Base-by-base conservation (phyloP, 2,888 invertebrate species). In the Cephus pygmeus region DNA sequence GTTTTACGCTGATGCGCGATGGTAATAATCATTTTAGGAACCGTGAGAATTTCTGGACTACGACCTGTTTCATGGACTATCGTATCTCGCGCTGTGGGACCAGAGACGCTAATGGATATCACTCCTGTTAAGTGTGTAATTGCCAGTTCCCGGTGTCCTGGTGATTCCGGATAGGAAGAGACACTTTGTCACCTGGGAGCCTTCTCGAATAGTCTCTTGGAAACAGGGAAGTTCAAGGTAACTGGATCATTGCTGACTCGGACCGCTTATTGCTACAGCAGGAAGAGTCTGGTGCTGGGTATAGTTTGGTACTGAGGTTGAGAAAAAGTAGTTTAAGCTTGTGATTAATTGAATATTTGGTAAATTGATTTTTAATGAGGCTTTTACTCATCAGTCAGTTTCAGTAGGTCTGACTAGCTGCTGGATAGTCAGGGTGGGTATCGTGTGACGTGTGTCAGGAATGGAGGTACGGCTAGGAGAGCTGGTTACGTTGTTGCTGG, bases 401-500 rank as follows among this genome's bases (percentile, higher is more conserved):
- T 80, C 76, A 81, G 78, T 79, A 23, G 9, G 56, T 83, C 80
- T 78, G 75, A 69, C 75, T 71, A 76, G 79, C 23, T 56, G 56
- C 23, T 23, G 56, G 23, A 9, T 73, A 75, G 68, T 76, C 79
- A 71, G 75, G 80, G 79, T 83, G 81, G 81, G 83, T 84, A 83
- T 81, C 80, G 80, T 80, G 77, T 81, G 75, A 80, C 78, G 81
- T 84, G 84, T 80, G 81, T 79, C 83, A 81, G 83, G 77, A 78
- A 69, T 77, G 71, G 80, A 80, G 83, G 76, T 75, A 35, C 74
- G 69, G 69, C 69, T 34, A 68, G 73, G 76, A 79, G 83, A 83
- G 84, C 81, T 81, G 83, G 82, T 79, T 83, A 84, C 84, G 86
- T 87, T 86, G 87, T 88, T 87, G 88, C 85, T 85, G 84, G 84